Base-by-base conservation (phyloP, 2,113 vertebrate genomes). In the Carettochelys insculpta region DNA sequence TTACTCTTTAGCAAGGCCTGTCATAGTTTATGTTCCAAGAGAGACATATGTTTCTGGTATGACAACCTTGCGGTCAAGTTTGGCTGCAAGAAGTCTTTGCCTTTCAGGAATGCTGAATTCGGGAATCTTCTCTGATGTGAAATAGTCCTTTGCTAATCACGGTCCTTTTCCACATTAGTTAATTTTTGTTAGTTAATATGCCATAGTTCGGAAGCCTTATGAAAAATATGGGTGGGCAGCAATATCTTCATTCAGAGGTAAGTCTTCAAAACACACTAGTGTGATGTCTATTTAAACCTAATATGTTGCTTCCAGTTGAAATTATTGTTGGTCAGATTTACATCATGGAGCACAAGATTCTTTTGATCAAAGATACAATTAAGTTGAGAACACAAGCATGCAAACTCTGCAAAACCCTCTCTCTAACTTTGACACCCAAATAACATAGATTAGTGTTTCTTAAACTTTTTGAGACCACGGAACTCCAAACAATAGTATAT, bases 201-300 rank as follows among this genome's bases (percentile, higher is more conserved):
- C 81, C 90, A 87, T 78, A 93, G 68, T 58, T 77, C 83, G 88
- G 78, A 91, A 89, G 38, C 61, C 87, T 89, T 20, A 41, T 45
- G 52, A 85, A 95, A 95, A 94, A 77, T 31, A 88, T 0, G 3
- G 93, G n/a, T 0, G 1, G 92, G 52, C 34, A 87, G 80, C 22
- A 89, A 1, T 90, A 82, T 89, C 92, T 93, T 95, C 86, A 93
- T 93, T 95, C 82, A 58, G 47, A 79, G 94, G 61, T 68, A 82
- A 85, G 82, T 53, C 38, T 76, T 82, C 29, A 89, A 53, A 17
- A 80, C 50, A 90, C 85, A 80, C n/a, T 4, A 27, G 1, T 9
- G 14, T 84, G 88, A 78, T 83, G 77, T 31, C 31, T 85, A 91
- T 61, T 81, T 53, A 82, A 90, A 77, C 86, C 9, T 53, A 91